Conservation (phyloP, 2,113 vertebrate genomes). For the Danionella cerebrum region DNA sequence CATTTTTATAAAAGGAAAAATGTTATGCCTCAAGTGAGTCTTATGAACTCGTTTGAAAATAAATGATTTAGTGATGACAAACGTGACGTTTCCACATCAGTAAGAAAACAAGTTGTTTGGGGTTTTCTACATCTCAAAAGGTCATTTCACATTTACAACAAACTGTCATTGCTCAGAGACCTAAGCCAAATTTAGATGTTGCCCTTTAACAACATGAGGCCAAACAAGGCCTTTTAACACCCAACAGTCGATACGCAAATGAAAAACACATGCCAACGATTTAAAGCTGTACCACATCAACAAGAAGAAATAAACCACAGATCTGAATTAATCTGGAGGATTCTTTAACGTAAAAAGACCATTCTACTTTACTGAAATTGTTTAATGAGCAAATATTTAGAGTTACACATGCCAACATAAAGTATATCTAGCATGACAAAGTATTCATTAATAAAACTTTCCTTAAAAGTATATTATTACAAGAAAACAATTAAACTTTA, state of each 20-base stretch:
- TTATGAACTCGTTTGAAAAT: not conserved
- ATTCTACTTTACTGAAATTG: no score
- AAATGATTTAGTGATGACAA: not conserved
- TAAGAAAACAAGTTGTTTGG: not conserved
- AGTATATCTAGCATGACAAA: no score
- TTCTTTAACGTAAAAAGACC: no score
- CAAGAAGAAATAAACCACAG: not conserved
- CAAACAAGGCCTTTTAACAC: not conserved
- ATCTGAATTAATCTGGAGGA: no score
- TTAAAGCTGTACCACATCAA: not conserved
- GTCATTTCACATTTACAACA: constrained; percentile 9
- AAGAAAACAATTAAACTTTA: no score
- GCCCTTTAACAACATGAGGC: constrained; percentile 3
- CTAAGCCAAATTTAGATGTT: constrained; percentile 10
- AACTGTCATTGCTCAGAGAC: not conserved
- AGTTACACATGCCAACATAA: no score
- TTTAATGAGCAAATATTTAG: not conserved
- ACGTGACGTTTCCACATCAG: not conserved
- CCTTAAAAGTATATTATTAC: no score
- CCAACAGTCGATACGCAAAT: constrained; percentile 12
- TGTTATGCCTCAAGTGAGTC: not conserved
- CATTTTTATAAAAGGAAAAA: not conserved
- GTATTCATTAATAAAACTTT: no score
- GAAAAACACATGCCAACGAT: not conserved
- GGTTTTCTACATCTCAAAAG: not conserved